Base-by-base conservation (phyloP, 2,888 invertebrate species). In the Steinernema hermaphroditum region DNA sequence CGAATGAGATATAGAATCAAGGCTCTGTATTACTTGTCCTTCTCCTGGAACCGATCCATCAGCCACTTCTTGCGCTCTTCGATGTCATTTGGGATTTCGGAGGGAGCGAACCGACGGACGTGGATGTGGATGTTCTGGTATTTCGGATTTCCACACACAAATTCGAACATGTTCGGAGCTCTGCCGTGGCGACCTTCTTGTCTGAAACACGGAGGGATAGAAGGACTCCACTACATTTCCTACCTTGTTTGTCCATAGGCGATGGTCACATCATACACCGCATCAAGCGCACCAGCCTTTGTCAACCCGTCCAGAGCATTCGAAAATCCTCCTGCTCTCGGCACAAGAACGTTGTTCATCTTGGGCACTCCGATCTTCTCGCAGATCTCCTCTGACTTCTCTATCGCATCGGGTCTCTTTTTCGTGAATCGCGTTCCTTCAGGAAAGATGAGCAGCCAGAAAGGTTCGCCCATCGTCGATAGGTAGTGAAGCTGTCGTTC, bases 111-210 rank as follows among this genome's bases (percentile, higher is more conserved):
- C 27, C 78, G 69, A 2, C 70, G 50, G 22, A 78, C 34, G 54
- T 78, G 78, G 14, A 78, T 44, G 50, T 78, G 78, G 27, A 78
- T 43, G 9, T 76, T 71, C 8, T 72, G 43, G 9, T 37, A 69
- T 8, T 69, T 1, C 0, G 71, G 46, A 9, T 77, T 69, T 16
- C 82, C 81, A 72, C 80, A 80, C 44, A 80, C 80, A 69, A 83
- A 85, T 69, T 81, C 82, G 72, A 83, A 83, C 85, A 85, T 84
- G 49, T 80, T 80, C 2, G 84, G 84, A 16, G 82, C 81, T 24
- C 74, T 19, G 1, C 77, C 80, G 12, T 76, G 74, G 14, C 80
- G 72, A 27, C 70, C 49, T 29, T 69, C 68, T 19, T 70, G 73
- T 46, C 76, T 76, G 46, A 72, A 74, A 71, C 14, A 9, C 9